A percentile compares a stretch with the other conserved stretches of the same genome.
These are phyloP conservation scores for Saccostrea glomerata DNA, from an alignment of 1,140 invertebrate genomes.

Conservation along the genomic window DNA sequence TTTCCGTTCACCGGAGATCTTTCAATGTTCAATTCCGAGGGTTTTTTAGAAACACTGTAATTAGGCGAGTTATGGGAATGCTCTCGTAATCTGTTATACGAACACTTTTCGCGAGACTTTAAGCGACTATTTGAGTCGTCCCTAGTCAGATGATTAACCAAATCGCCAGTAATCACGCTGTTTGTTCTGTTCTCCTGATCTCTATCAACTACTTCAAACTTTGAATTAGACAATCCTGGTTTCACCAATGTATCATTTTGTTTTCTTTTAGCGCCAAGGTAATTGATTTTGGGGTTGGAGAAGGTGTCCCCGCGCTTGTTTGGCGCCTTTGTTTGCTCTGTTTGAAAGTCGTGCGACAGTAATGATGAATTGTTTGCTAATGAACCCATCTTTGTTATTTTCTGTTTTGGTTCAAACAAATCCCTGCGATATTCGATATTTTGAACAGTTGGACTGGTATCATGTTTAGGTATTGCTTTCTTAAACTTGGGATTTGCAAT, in stretches of 20 bases:
- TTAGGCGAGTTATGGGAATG: slow-evolving; percentile 1
- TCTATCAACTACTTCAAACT: not conserved
- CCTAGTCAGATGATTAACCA: not conserved
- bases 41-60: slow-evolving; percentile 6
- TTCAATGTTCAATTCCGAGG: not conserved
- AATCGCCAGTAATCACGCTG: not conserved
- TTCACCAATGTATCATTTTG: slow-evolving; percentile 18
- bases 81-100: not conserved
- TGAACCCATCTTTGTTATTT: slow-evolving; percentile 1
- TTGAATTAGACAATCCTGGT: not conserved
- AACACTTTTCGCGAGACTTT: slow-evolving; percentile 19
- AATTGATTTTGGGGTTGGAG: slow-evolving; percentile 19
- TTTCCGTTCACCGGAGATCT: not conserved
- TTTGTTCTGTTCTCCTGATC: not conserved
- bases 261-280: slow-evolving; percentile 25
- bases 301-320: not conserved
- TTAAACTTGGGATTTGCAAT: not conserved
- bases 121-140: not conserved
- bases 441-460: not conserved
- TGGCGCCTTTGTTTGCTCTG: slow-evolving; percentile 28
- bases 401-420: slow-evolving; percentile 27
- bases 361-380: slow-evolving; percentile 26
- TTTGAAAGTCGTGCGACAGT: slow-evolving; percentile 4
- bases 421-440: slow-evolving; percentile 28
- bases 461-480: slow-evolving; percentile 7